A percentile compares a stretch with the other conserved stretches of the same genome.
These are phyloP conservation scores for Pyrrhia umbra DNA, from an alignment of 2,888 invertebrate genomes.

Conservation along the genomic window DNA sequence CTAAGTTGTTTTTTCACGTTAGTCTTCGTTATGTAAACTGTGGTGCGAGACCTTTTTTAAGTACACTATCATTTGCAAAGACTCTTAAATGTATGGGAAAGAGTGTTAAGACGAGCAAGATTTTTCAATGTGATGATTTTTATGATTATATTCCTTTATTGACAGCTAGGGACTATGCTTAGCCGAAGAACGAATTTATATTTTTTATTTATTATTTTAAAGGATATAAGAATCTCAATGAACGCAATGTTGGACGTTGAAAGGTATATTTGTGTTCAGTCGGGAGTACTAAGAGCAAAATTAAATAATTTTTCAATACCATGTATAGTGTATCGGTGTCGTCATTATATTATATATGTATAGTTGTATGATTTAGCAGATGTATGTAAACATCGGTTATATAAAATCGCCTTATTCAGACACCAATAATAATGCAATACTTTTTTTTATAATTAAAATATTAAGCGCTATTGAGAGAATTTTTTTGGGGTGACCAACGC, in stretches of 20 bases:
- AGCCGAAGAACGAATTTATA: slow-evolving; percentile 63
- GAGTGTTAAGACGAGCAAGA: slow-evolving; percentile 7
- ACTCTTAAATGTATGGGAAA: slow-evolving; percentile 10
- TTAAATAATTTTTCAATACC: slow-evolving; percentile 43
- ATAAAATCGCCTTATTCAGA: slow-evolving; percentile 50
- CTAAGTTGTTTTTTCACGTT: slow-evolving; percentile 35
- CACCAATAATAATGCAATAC: slow-evolving; percentile 57
- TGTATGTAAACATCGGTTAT: slow-evolving; percentile 34
- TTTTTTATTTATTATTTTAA: slow-evolving; percentile 57
- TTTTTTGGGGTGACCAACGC: slow-evolving; percentile 31
- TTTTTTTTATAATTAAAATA: slow-evolving; percentile 51
- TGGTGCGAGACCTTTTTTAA: slow-evolving; percentile 41
- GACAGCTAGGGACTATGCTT: slow-evolving; percentile 53
- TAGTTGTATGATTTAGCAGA: slow-evolving; percentile 51
- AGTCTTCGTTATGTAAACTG: slow-evolving; percentile 13
- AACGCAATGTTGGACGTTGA: slow-evolving; percentile 19
- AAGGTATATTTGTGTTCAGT: slow-evolving; percentile 42
- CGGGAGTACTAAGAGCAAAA: slow-evolving; percentile 34
- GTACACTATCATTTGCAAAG: slow-evolving; percentile 56
- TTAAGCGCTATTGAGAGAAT: slow-evolving; percentile 45
- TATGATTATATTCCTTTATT: slow-evolving; percentile 37
- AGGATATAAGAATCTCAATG: slow-evolving; percentile 58
- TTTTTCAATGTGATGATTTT: slow-evolving; percentile 32
- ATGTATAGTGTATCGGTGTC: slow-evolving; percentile 47
- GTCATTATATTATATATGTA: slow-evolving; percentile 24